phyloP scores from a whole-genome alignment of 2,113 vertebrate genomes.

The Xiphophorus couchianus region DNA sequence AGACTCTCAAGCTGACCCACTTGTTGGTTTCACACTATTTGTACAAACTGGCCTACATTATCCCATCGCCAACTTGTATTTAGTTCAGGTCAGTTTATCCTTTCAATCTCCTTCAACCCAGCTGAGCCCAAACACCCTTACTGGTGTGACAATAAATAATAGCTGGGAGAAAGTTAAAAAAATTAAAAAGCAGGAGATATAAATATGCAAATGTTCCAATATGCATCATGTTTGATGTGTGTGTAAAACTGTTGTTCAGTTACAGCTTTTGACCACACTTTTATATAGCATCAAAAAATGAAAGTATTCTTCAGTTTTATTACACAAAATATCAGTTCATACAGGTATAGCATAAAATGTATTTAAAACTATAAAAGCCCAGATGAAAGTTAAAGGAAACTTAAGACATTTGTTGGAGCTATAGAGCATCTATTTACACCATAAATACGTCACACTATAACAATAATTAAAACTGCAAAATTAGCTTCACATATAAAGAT shows the following conservation, averaged over 20 bases:
- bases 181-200: background rate
- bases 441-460: constrained; percentile 55
- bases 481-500: constrained; percentile 6
- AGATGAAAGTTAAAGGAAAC: constrained; percentile 26
- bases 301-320: constrained; percentile 27
- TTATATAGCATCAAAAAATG: background rate
- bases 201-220: constrained; percentile 7
- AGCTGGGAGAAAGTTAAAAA: constrained; percentile 5
- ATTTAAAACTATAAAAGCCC: constrained; percentile 28
- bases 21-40: constrained; percentile 44
- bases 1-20: constrained; percentile 33
- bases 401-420: constrained; percentile 54
- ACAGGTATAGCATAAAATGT: constrained; percentile 24
- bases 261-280: too few relatives aligned
- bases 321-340: constrained; percentile 37
- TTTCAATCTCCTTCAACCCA: constrained; percentile 47
- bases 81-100: constrained; percentile 54
- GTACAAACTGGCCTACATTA: constrained; percentile 59
- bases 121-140: constrained; percentile 43
- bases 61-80: constrained; percentile 52
- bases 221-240: too few relatives aligned
- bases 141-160: constrained; percentile 39
- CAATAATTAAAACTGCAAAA: constrained; percentile 4
- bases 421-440: constrained; percentile 43
- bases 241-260: too few relatives aligned